phyloP scores from a whole-genome alignment of 2,888 invertebrate species.

The Ophonus ardosiacus region DNA sequence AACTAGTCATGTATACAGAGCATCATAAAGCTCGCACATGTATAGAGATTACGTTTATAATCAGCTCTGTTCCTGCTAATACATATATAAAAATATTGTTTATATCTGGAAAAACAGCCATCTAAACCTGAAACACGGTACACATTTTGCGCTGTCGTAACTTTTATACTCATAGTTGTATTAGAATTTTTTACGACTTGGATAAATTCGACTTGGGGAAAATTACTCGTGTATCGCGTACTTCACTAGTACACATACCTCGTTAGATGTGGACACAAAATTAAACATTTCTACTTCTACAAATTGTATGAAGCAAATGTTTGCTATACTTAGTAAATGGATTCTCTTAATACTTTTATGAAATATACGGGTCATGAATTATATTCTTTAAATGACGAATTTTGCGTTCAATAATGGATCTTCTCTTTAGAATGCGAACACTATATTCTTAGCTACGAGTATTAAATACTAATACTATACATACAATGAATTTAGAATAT shows the following conservation, averaged over 20 bases:
- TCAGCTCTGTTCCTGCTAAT: constrained; percentile 23
- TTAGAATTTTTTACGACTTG: constrained; percentile 53
- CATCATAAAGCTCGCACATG: not conserved
- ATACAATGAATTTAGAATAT: too few relatives aligned
- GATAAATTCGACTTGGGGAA: constrained; percentile 53
- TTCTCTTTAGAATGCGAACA: too few relatives aligned
- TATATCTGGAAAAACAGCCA: constrained; percentile 46
- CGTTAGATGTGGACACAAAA: not conserved
- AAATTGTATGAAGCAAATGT: not conserved
- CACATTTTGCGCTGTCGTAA: constrained; percentile 55
- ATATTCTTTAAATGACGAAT: too few relatives aligned
- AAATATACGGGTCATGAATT: too few relatives aligned
- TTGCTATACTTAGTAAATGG: too few relatives aligned
- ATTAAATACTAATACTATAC: too few relatives aligned
- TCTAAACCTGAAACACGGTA: constrained; percentile 32
- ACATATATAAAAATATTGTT: constrained; percentile 49
- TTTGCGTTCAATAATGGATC: too few relatives aligned
- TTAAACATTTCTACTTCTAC: not conserved
- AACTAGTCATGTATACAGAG: constrained; percentile 1
- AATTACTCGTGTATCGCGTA: constrained; percentile 42
- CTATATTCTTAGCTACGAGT: too few relatives aligned
- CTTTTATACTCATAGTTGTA: constrained; percentile 62
- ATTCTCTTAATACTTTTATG: too few relatives aligned
- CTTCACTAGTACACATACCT: not conserved
- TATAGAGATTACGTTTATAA: constrained; percentile 11